These are phyloP conservation scores for Holothuria scabra DNA, from an alignment of 53 echinoderm and acorn worm genomes.

Conservation along the genomic window DNA sequence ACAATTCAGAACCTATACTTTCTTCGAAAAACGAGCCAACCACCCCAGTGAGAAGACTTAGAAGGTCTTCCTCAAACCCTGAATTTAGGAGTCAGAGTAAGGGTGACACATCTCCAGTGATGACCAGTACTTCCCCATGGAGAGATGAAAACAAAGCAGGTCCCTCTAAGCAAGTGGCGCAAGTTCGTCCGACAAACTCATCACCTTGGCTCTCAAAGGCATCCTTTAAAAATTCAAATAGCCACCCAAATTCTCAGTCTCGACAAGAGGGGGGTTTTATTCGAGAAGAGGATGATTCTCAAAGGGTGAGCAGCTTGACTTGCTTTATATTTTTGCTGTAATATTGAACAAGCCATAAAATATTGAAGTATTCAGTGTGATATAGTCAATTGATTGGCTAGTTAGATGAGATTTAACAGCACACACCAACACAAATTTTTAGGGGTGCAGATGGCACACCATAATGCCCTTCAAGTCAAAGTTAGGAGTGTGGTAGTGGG, in stretches of 20 bases:
- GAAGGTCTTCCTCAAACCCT: slow-evolving; percentile 34
- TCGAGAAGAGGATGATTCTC: background rate
- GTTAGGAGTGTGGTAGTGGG: too few species aligned
- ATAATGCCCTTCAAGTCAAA: too few species aligned
- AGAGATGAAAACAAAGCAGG: slow-evolving; percentile 18
- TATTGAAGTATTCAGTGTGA: too few species aligned
- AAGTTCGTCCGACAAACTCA: slow-evolving; percentile 27
- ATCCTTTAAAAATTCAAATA: background rate
- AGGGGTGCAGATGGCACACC: too few species aligned
- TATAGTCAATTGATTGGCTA: too few species aligned
- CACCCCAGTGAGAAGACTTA: background rate
- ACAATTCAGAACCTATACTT: background rate
- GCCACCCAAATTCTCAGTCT: background rate
- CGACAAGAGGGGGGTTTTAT: slow-evolving; percentile 31
- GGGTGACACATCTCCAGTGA: background rate
- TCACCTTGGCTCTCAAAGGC: slow-evolving; percentile 39
- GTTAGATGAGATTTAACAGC: too few species aligned
- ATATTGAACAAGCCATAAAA: too few species aligned
- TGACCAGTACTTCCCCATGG: background rate
- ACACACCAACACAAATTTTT: too few species aligned
- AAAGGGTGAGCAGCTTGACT: too few species aligned
- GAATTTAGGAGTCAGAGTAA: slow-evolving; percentile 16
- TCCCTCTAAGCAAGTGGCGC: slow-evolving; percentile 29
- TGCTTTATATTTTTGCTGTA: too few species aligned
- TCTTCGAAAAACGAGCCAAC: background rate